Evolutionary conservation across 53 echinoderm and acorn worm genomes (phyloP).

Genomic region (Henricia sp.): DNA sequence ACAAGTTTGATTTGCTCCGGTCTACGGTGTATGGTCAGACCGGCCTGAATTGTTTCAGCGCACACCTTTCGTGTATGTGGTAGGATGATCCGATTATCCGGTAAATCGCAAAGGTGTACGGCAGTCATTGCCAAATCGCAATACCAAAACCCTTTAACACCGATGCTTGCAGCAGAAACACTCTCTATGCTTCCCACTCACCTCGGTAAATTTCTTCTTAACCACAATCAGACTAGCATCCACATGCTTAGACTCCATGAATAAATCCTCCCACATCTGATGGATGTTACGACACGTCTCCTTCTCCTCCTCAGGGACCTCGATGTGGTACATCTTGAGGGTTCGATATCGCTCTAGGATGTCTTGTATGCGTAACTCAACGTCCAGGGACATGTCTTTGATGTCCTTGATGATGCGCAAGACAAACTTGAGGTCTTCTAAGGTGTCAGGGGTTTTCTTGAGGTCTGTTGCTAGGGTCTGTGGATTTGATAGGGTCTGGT

Average conservation of each 20-base stretch:
- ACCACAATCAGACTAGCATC: slow-evolving; percentile 97
- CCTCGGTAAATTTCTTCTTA: slow-evolving; percentile 99
- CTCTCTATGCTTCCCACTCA: no score
- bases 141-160: no score
- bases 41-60: no score
- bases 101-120: no score
- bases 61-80: no score
- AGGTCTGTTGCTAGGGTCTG: slow-evolving; percentile 81
- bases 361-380: slow-evolving; percentile 95
- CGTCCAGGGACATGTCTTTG: slow-evolving; percentile 92
- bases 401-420: slow-evolving; percentile 91
- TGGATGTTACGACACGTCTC: slow-evolving; percentile 79
- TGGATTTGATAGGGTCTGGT: no score
- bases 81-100: no score
- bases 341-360: slow-evolving; percentile 96
- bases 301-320: slow-evolving; percentile 81
- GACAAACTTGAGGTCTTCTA: slow-evolving; percentile 98
- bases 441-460: slow-evolving; percentile 92
- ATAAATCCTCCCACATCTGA: slow-evolving; percentile 91
- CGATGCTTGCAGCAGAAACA: no score
- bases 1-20: no score
- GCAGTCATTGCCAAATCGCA: no score
- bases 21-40: no score
- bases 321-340: slow-evolving; percentile 87
- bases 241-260: slow-evolving; percentile 96